Evolutionary conservation across 2,797 vertebrate genomes (phyloP).

Genomic region (Betta splendens): DNA sequence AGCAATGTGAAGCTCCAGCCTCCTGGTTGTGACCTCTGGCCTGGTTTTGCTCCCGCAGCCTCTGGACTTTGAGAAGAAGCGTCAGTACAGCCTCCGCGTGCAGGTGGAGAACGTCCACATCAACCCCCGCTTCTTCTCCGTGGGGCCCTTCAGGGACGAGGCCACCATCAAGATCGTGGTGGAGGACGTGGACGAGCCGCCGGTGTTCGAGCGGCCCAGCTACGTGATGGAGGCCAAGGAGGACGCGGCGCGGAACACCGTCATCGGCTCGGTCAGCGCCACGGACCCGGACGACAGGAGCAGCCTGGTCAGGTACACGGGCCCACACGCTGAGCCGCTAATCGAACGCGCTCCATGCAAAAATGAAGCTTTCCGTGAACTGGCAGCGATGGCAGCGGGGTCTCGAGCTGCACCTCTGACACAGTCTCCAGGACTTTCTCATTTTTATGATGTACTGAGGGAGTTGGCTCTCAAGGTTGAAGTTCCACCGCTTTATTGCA

Average conservation of each 20-base stretch:
- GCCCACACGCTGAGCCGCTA: not conserved
- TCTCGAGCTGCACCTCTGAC: slow-evolving; percentile 41
- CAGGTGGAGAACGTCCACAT: slow-evolving; percentile 90
- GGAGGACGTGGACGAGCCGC: slow-evolving; percentile 93
- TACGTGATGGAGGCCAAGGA: slow-evolving; percentile 92
- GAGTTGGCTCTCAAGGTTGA: slow-evolving; percentile 78
- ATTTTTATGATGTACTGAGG: slow-evolving; percentile 72
- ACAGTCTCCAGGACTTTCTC: slow-evolving; percentile 57
- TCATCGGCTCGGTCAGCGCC: slow-evolving; percentile 87
- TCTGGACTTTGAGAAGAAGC: slow-evolving; percentile 91
- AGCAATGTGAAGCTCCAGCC: not conserved
- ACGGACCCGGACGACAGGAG: slow-evolving; percentile 87
- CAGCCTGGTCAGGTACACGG: slow-evolving; percentile 88
- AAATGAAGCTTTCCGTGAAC: slow-evolving; percentile 37
- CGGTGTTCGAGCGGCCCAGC: slow-evolving; percentile 85
- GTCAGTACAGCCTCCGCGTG: slow-evolving; percentile 85
- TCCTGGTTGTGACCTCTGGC: too few species aligned
- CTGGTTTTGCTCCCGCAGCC: slow-evolving; percentile 76
- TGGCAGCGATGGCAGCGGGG: slow-evolving; percentile 35
- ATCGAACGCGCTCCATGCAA: slow-evolving; percentile 17
- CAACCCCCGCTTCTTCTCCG: slow-evolving; percentile 86
- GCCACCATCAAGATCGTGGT: slow-evolving; percentile 87
- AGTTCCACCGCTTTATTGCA: slow-evolving; percentile 75
- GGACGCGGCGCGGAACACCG: slow-evolving; percentile 81
- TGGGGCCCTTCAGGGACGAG: slow-evolving; percentile 90